Conservation (phyloP, 2,113 vertebrate genomes). For the Psilopsiagon aymara region DNA sequence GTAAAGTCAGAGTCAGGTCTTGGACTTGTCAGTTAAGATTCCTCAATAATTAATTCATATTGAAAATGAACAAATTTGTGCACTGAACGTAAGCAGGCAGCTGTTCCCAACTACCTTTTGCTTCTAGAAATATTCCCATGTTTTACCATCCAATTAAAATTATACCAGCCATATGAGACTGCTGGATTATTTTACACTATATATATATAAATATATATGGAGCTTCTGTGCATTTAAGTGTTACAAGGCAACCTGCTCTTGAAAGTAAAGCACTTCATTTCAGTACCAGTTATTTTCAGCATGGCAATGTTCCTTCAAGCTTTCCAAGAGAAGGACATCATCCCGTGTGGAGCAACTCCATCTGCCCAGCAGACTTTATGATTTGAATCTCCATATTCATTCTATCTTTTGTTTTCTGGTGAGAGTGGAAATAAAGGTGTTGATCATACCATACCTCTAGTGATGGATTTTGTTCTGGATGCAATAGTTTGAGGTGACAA, state of each 20-base stretch:
- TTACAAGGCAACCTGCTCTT: fast-evolving
- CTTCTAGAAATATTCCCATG: slow-evolving; percentile 34
- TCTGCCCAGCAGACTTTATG: neutral
- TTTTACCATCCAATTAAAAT: slow-evolving; percentile 46
- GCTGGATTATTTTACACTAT: slow-evolving; percentile 2
- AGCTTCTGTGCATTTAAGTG: neutral
- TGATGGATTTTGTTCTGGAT: slow-evolving; percentile 6
- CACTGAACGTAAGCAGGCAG: slow-evolving; percentile 22
- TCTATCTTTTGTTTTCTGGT: neutral
- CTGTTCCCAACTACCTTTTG: slow-evolving; percentile 17
- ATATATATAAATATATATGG: neutral
- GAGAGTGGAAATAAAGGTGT: neutral
- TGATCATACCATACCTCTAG: neutral
- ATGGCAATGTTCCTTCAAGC: neutral
- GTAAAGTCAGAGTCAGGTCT: neutral
- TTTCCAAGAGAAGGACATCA: neutral
- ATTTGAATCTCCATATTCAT: neutral
- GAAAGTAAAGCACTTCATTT: neutral
- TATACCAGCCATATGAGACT: slow-evolving; percentile 27
- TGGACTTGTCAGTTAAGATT: neutral
- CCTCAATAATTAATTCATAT: neutral
- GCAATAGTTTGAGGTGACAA: neutral
- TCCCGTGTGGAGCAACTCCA: neutral
- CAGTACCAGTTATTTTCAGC: neutral
- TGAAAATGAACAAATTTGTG: slow-evolving; percentile 10